phyloP scores from a whole-genome alignment of 2,888 invertebrate species.

The Chymomyza fuscimana region DNA sequence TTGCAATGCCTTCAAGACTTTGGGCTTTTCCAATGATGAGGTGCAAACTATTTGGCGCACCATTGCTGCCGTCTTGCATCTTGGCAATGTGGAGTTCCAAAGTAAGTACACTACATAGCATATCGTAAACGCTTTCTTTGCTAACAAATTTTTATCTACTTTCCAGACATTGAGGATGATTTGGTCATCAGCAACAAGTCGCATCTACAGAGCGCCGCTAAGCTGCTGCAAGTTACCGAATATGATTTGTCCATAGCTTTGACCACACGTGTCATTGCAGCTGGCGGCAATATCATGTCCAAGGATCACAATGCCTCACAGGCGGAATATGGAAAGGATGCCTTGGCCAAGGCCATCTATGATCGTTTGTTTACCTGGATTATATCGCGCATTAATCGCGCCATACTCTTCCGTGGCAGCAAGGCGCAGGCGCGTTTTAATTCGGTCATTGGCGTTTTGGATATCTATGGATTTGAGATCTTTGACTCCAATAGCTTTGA shows the following conservation, averaged over 20 bases:
- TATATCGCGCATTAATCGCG: slow-evolving; percentile 93
- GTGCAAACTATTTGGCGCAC: slow-evolving; percentile 93
- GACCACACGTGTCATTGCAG: slow-evolving; percentile 93
- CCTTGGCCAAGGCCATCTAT: slow-evolving; percentile 95
- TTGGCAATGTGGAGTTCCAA: slow-evolving; percentile 83
- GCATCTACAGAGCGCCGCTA: slow-evolving; percentile 83
- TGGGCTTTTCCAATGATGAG: slow-evolving; percentile 89
- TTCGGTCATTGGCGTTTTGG: slow-evolving; percentile 88
- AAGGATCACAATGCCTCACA: slow-evolving; percentile 93
- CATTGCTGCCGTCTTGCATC: slow-evolving; percentile 92
- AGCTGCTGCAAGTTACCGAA: slow-evolving; percentile 84
- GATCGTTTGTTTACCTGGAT: slow-evolving; percentile 97
- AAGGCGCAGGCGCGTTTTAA: slow-evolving; percentile 75
- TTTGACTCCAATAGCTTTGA: slow-evolving; percentile 98
- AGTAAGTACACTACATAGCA: slow-evolving; percentile 58
- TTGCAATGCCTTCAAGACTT: slow-evolving; percentile 89
- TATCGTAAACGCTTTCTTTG: background rate
- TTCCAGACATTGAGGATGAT: slow-evolving; percentile 84
- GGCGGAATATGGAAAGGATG: slow-evolving; percentile 93
- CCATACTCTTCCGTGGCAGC: slow-evolving; percentile 87
- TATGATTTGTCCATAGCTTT: slow-evolving; percentile 87
- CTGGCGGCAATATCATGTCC: slow-evolving; percentile 94
- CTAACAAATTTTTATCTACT: background rate
- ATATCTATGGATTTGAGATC: slow-evolving; percentile 99
- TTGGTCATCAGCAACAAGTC: slow-evolving; percentile 83